Evolutionary conservation across 2,113 vertebrate genomes (phyloP).

Genomic region (Hippocampus zosterae): DNA sequence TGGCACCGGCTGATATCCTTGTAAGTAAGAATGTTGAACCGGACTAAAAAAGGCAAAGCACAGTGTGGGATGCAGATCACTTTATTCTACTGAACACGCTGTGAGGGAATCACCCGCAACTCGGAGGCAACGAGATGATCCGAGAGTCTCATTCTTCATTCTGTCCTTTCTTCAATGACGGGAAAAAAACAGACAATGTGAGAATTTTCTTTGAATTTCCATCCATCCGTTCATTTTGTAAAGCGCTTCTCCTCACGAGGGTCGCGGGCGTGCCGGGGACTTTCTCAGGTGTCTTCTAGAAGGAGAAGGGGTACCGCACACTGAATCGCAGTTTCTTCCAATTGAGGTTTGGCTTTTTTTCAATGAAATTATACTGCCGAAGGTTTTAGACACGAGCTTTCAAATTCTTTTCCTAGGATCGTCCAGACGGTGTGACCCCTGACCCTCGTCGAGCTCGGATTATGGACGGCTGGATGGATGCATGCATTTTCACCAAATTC

Average conservation of each 20-base stretch:
- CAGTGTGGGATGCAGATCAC: conserved; percentile 35
- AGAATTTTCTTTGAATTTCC: not conserved
- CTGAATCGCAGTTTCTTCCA: no score
- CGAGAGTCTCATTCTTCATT: conserved; percentile 59
- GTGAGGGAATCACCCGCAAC: conserved; percentile 49
- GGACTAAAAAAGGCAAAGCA: conserved; percentile 1
- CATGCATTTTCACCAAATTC: not conserved
- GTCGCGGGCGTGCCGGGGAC: no score
- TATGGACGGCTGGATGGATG: no score
- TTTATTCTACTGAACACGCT: conserved; percentile 61
- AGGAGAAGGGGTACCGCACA: no score
- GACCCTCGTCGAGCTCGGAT: no score
- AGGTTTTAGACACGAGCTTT: no score
- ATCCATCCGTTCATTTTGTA: not conserved
- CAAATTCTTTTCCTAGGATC: no score
- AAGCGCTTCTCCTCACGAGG: no score
- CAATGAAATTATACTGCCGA: no score
- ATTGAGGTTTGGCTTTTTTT: no score
- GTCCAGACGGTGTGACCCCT: no score
- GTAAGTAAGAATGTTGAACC: not conserved
- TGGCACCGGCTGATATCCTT: not conserved
- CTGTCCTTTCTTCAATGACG: conserved; percentile 64
- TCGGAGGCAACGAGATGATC: conserved; percentile 22
- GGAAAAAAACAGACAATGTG: not conserved
- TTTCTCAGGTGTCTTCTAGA: no score